Base-by-base conservation (phyloP, 2,797 vertebrate genomes). In the Scomberomorus guttatus region DNA sequence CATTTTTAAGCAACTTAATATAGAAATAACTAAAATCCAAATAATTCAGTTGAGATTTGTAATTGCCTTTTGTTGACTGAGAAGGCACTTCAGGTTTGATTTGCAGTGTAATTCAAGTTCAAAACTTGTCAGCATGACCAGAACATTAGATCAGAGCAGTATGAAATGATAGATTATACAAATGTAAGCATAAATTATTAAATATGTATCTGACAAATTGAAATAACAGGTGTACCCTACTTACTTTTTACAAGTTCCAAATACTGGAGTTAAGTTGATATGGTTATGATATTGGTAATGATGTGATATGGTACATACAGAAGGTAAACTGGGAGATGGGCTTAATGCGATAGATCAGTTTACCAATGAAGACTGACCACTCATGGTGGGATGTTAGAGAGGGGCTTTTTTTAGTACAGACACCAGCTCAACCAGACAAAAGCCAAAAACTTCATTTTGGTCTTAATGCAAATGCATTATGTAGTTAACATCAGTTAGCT, bases 101-200 rank as follows among this genome's bases (percentile, higher is more conserved):
- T 62, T 63, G 56, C 56, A 72, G 56, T 15, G 29, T 71, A n/a
- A 71, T 66, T 66, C 50, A 9, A 0, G 0, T 25, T 55, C 54
- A 55, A 60, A 66, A 32, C 27, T 51, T 59, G 66, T 66, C 56
- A 50, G 27, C 56, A 48, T 39, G 39, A 65, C 22, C 63, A 75
- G 59, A 80, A 80, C 67, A 73, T 42, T 51, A n/a, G 56, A 70
- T 76, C 44, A 72, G 58, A 72, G 50, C 39, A 27, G 46, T n/a
- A 39, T 54, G 15, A 76, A 68, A 59, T 39, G 27, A 5, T 37
- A 24, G 18, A 50, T 50, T 50, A 50, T 50, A 50, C 46, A 50
- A 50, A 50, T n/a, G 8, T 42, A 13, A 42, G 14, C 39, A 42
- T 4, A 42, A 42, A 14, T 42, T 13, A 66, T 67, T 44, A 20